Base-by-base conservation (phyloP, 2,113 vertebrate genomes). In the Lophura nycthemera region DNA sequence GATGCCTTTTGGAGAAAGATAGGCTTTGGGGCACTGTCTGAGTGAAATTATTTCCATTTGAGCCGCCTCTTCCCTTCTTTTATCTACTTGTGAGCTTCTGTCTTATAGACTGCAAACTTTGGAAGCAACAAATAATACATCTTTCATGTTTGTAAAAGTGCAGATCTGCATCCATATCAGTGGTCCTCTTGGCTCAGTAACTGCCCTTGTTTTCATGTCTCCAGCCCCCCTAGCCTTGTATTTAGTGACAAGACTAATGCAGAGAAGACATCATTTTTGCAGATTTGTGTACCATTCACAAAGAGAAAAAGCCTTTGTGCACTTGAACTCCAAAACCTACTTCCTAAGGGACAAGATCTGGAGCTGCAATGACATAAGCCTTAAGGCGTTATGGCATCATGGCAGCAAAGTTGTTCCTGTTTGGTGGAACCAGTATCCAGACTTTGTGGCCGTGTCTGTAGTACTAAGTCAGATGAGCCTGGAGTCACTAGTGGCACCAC, bases 31-130 rank as follows among this genome's bases (percentile, higher is more conserved):
- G 34, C 0, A 4, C 43, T 30, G 8, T 34, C 15, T 59, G 65
- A 43, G 57, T 78, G 63, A 11, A 8, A 42, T 47, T 21, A 79
- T 63, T 67, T 69, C 66, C 40, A 38, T 38, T n/a, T 59, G 61
- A 75, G 6, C 30, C 27, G 19, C 43, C 78, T 18, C 16, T 92
- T 83, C 70, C 38, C 47, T 70, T 29, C 11, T 27, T 24, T 63
- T 38, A 19, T 71, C 59, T 79, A 9, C 56, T 82, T 0, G 0
- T 36, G 32, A 70, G 10, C 8, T 63, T 0, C 0, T 32, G 15
- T 48, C 17, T 84, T 59, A 24, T 5, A 47, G 42, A 8, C 15
- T 77, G 6, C 25, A 43, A 0, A 48, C 36, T 82, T 45, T 69
- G 36, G 50, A 70, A 56, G 24, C 30, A 75, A 38, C 21, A 65